Conservation (phyloP, 1,140 invertebrate species). For the Mycetomoellerius zeteki region DNA sequence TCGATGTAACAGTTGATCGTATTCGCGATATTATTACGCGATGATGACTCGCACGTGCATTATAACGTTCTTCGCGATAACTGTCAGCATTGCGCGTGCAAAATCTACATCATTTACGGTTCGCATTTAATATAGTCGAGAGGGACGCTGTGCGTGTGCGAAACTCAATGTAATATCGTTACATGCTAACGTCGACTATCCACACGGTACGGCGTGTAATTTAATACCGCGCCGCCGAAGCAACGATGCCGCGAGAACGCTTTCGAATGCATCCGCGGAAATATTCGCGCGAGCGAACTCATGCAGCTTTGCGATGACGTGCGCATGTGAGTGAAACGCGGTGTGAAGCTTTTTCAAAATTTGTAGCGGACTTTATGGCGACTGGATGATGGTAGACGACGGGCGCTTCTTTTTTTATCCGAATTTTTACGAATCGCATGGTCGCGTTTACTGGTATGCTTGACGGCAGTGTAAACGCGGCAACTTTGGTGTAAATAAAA, state of each 20-base stretch:
- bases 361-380: neutral
- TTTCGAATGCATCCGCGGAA: slow-evolving; percentile 44
- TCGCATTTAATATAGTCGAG: slow-evolving; percentile 59
- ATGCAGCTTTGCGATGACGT: slow-evolving; percentile 16
- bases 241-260: slow-evolving; percentile 7
- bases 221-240: slow-evolving; percentile 45
- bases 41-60: slow-evolving; percentile 35
- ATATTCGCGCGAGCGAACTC: slow-evolving; percentile 42
- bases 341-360: slow-evolving; percentile 34
- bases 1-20: neutral
- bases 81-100: slow-evolving; percentile 21
- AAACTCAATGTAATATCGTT: slow-evolving; percentile 61
- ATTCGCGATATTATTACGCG: slow-evolving; percentile 14
- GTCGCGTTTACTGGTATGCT: neutral
- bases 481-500: slow-evolving; percentile 44
- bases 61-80: slow-evolving; percentile 52
- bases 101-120: slow-evolving; percentile 56
- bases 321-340: slow-evolving; percentile 32
- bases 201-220: slow-evolving; percentile 36
- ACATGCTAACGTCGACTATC: slow-evolving; percentile 32
- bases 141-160: neutral
- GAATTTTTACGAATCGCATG: slow-evolving; percentile 40
- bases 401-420: neutral
- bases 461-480: slow-evolving; percentile 14
- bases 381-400: neutral